phyloP scores from a whole-genome alignment of 2,888 invertebrate genomes.

The Troides oblongomaculatus region DNA sequence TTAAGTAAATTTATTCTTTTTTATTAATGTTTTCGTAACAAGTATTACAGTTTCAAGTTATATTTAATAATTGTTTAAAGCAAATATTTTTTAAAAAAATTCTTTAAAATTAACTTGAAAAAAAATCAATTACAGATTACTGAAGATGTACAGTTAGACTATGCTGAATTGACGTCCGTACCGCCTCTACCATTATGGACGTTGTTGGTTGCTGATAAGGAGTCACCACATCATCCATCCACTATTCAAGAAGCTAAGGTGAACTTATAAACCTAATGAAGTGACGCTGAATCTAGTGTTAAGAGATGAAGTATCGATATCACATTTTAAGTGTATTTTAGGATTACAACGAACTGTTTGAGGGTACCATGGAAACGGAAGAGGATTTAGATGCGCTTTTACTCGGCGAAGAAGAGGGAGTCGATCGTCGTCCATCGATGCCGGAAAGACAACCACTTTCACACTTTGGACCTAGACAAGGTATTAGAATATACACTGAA shows the following conservation, averaged over 20 bases:
- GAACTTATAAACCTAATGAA: neutral
- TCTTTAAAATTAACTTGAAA: neutral
- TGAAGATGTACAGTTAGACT: conserved; percentile 93
- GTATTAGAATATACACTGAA: conserved; percentile 43
- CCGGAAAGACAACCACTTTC: conserved; percentile 88
- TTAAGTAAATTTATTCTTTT: neutral
- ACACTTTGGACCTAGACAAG: conserved; percentile 93
- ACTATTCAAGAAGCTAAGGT: conserved; percentile 78
- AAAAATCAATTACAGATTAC: conserved; percentile 77
- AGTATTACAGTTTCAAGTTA: neutral
- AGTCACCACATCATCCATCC: conserved; percentile 82
- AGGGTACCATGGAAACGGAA: conserved; percentile 87
- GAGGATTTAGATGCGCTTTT: conserved; percentile 90
- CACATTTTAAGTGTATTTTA: neutral
- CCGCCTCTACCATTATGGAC: conserved; percentile 98
- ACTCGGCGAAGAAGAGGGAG: conserved; percentile 85
- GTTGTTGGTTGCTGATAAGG: conserved; percentile 95
- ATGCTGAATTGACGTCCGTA: conserved; percentile 98
- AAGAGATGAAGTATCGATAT: neutral
- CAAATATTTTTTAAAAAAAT: neutral
- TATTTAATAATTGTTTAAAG: neutral
- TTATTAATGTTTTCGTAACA: neutral
- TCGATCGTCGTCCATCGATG: conserved; percentile 84
- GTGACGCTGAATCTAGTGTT: neutral
- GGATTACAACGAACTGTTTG: conserved; percentile 96